These are phyloP conservation scores for Conistra vaccinii DNA, from an alignment of 2,888 invertebrate species.

Conservation along the genomic window DNA sequence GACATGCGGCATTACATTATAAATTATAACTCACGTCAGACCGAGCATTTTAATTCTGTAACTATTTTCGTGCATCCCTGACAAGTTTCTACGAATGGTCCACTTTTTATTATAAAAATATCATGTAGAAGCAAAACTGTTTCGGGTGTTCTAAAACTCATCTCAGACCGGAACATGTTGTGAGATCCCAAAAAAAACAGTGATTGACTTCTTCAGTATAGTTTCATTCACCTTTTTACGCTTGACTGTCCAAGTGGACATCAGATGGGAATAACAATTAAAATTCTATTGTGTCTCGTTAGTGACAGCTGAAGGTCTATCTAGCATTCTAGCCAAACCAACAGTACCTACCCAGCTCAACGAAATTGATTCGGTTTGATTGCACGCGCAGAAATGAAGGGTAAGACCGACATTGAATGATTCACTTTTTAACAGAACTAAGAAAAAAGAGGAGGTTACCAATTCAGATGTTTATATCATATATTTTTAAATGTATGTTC, in stretches of 20 bases:
- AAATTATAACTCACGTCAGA: not conserved
- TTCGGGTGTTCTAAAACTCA: not conserved
- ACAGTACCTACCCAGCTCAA: not conserved
- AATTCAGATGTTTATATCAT: no score
- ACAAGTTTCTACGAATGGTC: not conserved
- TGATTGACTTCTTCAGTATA: conserved; percentile 1
- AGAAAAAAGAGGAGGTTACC: no score
- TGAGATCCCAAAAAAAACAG: not conserved
- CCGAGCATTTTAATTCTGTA: not conserved
- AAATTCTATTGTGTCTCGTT: no score
- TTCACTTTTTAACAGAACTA: no score
- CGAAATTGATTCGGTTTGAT: not conserved
- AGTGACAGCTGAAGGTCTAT: no score
- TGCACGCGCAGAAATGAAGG: not conserved
- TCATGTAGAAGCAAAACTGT: not conserved
- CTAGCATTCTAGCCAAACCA: not conserved
- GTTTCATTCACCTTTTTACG: not conserved
- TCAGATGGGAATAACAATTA: no score
- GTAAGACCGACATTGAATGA: not conserved
- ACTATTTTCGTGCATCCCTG: not conserved
- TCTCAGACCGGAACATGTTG: not conserved
- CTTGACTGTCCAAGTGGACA: no score
- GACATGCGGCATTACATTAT: not conserved
- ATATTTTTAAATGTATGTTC: no score
- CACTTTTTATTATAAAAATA: not conserved